These are phyloP conservation scores for Helicoverpa armigera DNA, from an alignment of 1,140 invertebrate genomes.

Conservation along the genomic window DNA sequence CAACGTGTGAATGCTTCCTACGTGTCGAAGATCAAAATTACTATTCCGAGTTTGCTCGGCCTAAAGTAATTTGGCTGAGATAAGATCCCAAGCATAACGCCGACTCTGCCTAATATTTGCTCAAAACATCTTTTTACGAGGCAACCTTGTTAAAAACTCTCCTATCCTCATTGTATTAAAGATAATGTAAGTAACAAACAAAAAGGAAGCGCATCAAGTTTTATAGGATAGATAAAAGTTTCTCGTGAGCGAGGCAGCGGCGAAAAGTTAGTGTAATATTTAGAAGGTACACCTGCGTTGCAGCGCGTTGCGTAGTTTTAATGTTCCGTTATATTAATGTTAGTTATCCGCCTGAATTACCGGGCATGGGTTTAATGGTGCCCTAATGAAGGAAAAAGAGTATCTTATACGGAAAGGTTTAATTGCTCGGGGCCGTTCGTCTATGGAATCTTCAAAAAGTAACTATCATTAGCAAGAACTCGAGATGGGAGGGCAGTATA, in stretches of 20 bases:
- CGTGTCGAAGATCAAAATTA: not conserved
- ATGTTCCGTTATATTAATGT: constrained; percentile 24
- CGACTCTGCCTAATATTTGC: not conserved
- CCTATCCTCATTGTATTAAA: constrained; percentile 24
- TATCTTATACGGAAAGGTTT: constrained; percentile 46
- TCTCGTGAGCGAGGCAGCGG: constrained; percentile 2
- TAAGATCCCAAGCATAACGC: constrained; percentile 6
- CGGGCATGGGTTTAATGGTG: not conserved
- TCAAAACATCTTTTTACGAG: constrained; percentile 24
- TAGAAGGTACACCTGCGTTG: constrained; percentile 32
- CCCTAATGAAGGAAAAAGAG: constrained; percentile 38
- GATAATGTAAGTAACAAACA: constrained; percentile 39
- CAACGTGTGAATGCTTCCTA: not conserved
- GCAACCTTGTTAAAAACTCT: constrained; percentile 22
- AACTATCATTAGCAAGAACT: constrained; percentile 44
- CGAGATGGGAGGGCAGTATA: constrained; percentile 36
- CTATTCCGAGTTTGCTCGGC: not conserved
- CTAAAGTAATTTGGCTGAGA: not conserved
- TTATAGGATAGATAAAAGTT: constrained; percentile 35
- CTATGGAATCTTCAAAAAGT: constrained; percentile 43
- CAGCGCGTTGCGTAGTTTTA: constrained; percentile 23
- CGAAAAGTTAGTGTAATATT: constrained; percentile 15
- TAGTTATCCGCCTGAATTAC: constrained; percentile 23
- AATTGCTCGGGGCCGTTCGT: constrained; percentile 40
- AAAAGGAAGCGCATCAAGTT: constrained; percentile 36